Percentiles rank a stretch among this genome's conserved stretches.
phyloP scores from a whole-genome alignment of 2,797 vertebrate genomes.

The Enteromius thamalakanensis region DNA sequence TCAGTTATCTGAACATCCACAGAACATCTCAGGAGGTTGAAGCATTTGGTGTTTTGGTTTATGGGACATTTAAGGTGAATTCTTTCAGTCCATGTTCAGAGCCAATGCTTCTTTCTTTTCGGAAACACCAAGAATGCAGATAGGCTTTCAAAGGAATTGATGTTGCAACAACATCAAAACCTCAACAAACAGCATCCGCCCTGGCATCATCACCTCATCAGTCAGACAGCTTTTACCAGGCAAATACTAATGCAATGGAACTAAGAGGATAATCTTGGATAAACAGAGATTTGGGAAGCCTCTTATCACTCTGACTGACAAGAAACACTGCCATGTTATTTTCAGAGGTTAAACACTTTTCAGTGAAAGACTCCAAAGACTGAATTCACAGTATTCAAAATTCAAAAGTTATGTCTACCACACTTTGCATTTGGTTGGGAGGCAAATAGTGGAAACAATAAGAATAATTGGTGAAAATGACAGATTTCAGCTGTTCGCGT shows the following conservation, averaged over 20 bases:
- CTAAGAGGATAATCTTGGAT: constrained; percentile 30
- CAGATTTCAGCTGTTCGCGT: not conserved
- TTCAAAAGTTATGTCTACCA: not conserved
- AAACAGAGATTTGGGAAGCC: constrained; percentile 19
- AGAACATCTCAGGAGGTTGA: not conserved
- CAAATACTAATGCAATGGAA: constrained; percentile 13
- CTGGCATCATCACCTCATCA: constrained; percentile 24
- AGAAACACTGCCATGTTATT: not conserved
- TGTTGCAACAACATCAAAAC: constrained; percentile 19
- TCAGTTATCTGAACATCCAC: constrained; percentile 10
- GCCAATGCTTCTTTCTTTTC: not conserved
- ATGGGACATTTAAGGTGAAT: constrained; percentile 10
- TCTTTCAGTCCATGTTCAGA: not conserved
- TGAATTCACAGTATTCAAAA: not conserved
- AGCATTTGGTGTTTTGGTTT: constrained; percentile 33
- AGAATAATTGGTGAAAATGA: constrained; percentile 29
- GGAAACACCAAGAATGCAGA: not conserved
- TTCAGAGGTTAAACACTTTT: not conserved
- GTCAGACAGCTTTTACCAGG: constrained; percentile 3
- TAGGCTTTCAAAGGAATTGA: not conserved
- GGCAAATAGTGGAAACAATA: not conserved
- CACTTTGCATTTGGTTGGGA: not conserved
- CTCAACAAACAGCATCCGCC: not conserved
- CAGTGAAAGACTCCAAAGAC: not conserved
- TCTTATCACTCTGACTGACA: constrained; percentile 32